Evolutionary conservation across 2,797 vertebrate species (phyloP), one percentile per base, ranked within the genome.

Genomic region (Notamacropus eugenii): DNA sequence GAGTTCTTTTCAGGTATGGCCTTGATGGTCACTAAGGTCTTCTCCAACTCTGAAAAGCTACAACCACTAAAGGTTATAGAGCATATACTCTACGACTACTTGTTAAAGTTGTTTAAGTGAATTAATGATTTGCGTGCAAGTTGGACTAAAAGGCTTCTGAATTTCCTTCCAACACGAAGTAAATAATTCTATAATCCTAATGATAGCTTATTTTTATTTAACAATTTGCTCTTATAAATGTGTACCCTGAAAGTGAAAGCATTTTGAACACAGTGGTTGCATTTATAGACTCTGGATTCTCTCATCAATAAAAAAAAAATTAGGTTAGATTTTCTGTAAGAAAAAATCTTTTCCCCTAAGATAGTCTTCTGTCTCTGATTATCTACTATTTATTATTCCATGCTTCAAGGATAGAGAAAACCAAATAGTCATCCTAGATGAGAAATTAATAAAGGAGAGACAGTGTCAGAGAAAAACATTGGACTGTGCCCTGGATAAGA

Each of bases 361-460:
- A 82, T 46, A 46, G 1, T 8, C n/a, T 40, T 82, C 40, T 87
- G 11, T 11, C 24, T 27, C 74, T 87, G 40, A 46, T 50, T 87
- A 87, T 46, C 40, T 87, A 11, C 74, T 87, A 87, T 46, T 24
- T 87, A 50, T 87, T 27, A 87, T 87, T 46, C 74, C 13, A 67
- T 62, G 40, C 74, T 91, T 92, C n/a, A 92, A 14, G 13, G 59
- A 5, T 93, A 54, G 19, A 96, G 40, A 93, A 94, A 40, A 54
- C 12, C 87, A 0, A 5, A 16, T 46, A 54, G 40, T 9, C 55
- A 13, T 50, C 22, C 1, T 56, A 5, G 54, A 92, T 28, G 40
- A 95, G 55, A 57, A 55, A 55, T 12, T 22, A 82, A 34, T 4
- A 62, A 92, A 67, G 67, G 27, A 56, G 55, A 2, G n/a, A 11